These are phyloP conservation scores for Manis pentadactyla DNA, from an alignment of 2,797 vertebrate genomes.

Conservation along the genomic window DNA sequence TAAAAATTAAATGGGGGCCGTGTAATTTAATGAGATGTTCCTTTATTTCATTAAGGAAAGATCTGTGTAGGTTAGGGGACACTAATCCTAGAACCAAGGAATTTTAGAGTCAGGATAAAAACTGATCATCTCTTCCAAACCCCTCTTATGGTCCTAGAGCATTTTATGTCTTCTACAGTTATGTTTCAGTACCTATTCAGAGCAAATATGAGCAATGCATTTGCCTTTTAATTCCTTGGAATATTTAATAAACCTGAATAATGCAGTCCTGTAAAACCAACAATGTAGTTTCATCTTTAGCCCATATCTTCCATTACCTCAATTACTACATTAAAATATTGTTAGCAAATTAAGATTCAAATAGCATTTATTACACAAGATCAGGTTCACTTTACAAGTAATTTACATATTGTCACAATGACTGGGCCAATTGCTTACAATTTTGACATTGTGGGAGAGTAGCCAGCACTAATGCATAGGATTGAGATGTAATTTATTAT, in stretches of 20 bases:
- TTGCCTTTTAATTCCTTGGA: conserved; percentile 56
- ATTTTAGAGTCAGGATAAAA: background rate
- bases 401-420: conserved; percentile 86
- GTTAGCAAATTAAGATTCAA: conserved; percentile 88
- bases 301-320: conserved; percentile 83
- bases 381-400: conserved; percentile 82
- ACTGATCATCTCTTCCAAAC: background rate
- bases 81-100: background rate
- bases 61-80: background rate
- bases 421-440: conserved; percentile 81
- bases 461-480: conserved; percentile 77
- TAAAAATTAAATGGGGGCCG: background rate
- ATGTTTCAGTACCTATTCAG: background rate
- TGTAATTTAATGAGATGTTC: background rate
- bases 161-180: background rate
- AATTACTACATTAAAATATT: conserved; percentile 88
- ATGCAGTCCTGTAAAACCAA: conserved; percentile 75
- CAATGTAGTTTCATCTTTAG: conserved; percentile 84
- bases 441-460: conserved; percentile 80
- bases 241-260: conserved; percentile 55
- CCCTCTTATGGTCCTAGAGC: background rate
- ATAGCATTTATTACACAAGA: conserved; percentile 85
- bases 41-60: conserved; percentile 48
- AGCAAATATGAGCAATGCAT: background rate
- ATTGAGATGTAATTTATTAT: conserved; percentile 72